Base-by-base conservation (phyloP, 2,113 vertebrate genomes). In the Sinocyclocheilus anshuiensis region DNA sequence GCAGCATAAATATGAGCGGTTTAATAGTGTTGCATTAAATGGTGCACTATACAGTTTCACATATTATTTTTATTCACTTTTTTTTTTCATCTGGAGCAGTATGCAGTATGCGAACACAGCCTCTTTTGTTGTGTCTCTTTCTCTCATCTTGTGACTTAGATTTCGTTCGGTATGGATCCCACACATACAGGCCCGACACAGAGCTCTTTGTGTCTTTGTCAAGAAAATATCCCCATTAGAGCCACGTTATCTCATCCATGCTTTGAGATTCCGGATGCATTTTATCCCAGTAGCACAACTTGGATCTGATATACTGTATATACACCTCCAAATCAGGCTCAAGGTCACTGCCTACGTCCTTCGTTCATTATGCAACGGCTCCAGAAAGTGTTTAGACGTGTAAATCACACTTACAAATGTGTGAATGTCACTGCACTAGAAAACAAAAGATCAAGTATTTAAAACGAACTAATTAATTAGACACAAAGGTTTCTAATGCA, bases 161-260 rank as follows among this genome's bases (percentile, higher is more conserved):
- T 87, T 78, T 80, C 15, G 1, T 69, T 69, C 36, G n/a, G 78
- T 22, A 16, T n/a, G 57, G 6, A n/a, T 78, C 61, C 55, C 48
- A 8, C 78, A 42, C 42, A 42, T 42, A 42, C 42, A 42, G 42
- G 7, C 42, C 22, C 2, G 18, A 81, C 39, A 48, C n/a, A 67
- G n/a, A 81, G 57, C 57, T 77, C 74, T 85, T 65, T 85, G 83
- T 85, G 36, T 45, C 59, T 65, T 48, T 53, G 45, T 77, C 3
- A 2, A 8, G 16, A 78, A 57, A 78, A 26, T 48, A 50, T 77
- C n/a, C 39, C 59, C n/a, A 48, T 65, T 81, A 45, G 59, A 65
- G 79, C 6, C 15, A 7, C 11, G 36, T 81, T 65, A 67, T 81
- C 61, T 81, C 26, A 26, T 45, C 61, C 63, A 65, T 39, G 77